These are phyloP conservation scores for Labeo catla DNA, from an alignment of 2,113 vertebrate genomes.

Conservation along the genomic window DNA sequence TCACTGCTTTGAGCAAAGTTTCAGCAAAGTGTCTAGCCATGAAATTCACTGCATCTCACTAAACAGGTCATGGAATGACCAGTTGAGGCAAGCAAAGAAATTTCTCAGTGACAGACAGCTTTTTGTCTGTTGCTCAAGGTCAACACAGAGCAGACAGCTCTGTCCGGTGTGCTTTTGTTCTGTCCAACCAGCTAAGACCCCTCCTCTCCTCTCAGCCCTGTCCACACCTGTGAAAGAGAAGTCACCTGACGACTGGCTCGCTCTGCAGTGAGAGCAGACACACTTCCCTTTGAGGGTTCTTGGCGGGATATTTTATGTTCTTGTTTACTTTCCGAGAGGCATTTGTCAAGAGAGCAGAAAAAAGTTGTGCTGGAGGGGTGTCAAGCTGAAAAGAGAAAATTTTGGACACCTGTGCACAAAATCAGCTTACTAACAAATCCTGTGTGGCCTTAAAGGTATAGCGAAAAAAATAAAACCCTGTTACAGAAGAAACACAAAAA, in stretches of 20 bases:
- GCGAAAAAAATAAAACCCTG: not conserved
- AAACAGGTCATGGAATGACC: constrained; percentile 19
- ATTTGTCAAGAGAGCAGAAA: constrained; percentile 65
- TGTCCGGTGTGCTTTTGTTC: constrained; percentile 14
- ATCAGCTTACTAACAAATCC: constrained; percentile 58
- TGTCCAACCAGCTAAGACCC: constrained; percentile 22
- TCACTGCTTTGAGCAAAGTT: not conserved
- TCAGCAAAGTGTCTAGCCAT: not conserved
- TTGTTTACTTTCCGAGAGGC: constrained; percentile 64
- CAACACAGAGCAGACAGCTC: constrained; percentile 7
- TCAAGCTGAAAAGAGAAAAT: constrained; percentile 58
- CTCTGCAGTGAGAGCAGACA: not conserved
- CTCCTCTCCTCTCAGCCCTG: constrained; percentile 6
- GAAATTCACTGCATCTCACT: not conserved
- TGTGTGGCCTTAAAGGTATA: constrained; percentile 42
- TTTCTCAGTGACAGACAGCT: constrained; percentile 70
- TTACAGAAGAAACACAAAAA: not conserved
- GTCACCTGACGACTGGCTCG: constrained; percentile 6
- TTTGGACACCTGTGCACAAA: constrained; percentile 65
- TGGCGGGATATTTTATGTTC: constrained; percentile 64
- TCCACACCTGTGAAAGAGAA: constrained; percentile 42
- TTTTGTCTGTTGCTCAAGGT: constrained; percentile 70
- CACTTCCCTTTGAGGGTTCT: constrained; percentile 48
- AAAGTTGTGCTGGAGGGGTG: not conserved
- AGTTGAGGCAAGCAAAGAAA: constrained; percentile 65